These are phyloP conservation scores for Acleris laterana DNA, from an alignment of 2,888 invertebrate genomes.

Conservation along the genomic window DNA sequence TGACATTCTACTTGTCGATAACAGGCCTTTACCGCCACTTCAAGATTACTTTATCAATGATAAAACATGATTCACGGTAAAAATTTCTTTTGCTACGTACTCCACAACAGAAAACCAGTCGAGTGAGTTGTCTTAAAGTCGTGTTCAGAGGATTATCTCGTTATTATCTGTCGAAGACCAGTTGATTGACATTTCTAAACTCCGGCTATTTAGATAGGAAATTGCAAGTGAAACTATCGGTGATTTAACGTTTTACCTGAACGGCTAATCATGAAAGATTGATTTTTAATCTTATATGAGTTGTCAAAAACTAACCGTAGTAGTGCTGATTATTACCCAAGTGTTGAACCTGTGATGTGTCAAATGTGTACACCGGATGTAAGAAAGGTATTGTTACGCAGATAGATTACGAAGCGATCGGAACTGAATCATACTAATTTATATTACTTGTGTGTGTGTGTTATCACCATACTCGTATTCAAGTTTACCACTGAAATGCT, in stretches of 20 bases:
- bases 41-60: constrained; percentile 32
- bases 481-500: too few species aligned
- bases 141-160: constrained; percentile 33
- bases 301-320: not conserved
- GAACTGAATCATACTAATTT: not conserved
- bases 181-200: constrained; percentile 39
- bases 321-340: constrained; percentile 3
- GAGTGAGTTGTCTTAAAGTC: constrained; percentile 21
- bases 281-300: constrained; percentile 4
- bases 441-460: too few species aligned
- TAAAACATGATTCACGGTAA: constrained; percentile 33
- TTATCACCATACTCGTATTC: too few species aligned
- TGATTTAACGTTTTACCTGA: constrained; percentile 42
- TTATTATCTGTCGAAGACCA: constrained; percentile 23
- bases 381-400: constrained; percentile 29
- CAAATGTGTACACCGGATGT: constrained; percentile 33
- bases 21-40: constrained; percentile 28
- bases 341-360: constrained; percentile 23
- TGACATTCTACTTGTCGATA: constrained; percentile 24
- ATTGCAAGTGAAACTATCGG: constrained; percentile 45
- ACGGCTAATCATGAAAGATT: constrained; percentile 45
- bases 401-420: constrained; percentile 12
- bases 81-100: constrained; percentile 29
- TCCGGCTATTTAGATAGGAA: constrained; percentile 41
- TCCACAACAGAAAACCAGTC: constrained; percentile 22